Evolutionary conservation across 2,113 vertebrate genomes (phyloP), one percentile per base, ranked within the genome.

Genomic region (Campylomormyrus numenius): DNA sequence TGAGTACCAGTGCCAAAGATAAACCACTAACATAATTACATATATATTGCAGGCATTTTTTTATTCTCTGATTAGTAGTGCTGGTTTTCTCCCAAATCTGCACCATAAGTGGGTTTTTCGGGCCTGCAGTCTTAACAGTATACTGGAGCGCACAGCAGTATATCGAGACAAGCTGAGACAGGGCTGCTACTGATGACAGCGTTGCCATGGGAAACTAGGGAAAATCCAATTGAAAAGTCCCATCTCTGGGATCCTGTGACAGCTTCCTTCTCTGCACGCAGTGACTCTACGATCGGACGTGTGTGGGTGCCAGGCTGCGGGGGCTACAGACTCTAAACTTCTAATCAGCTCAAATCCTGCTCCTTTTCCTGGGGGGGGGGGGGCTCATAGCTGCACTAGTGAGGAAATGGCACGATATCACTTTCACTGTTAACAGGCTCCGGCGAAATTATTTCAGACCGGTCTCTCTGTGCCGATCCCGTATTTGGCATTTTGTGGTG

Each of bases 331-430:
- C 84, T 86, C 45, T 27, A 49, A 50, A 86, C 45, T 48, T 50
- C 84, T 86, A 86, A 86, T 86, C 84, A 86, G 84, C 84, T 86
- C 46, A 86, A 86, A 86, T 86, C 84, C 48, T 86, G 84, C 84
- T 86, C 48, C 84, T 24, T 86, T 52, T 87, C 52, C 86, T 35
- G 31, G 31, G n/a, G 6, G 27, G 31, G 31, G n/a, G 6, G 27
- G 13, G 7, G 31, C 31, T 35, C 85, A 87, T 48, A 35, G 48
- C 49, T 87, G 46, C 49, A 74, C 27, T 62, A 31, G 66, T 21
- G 83, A n/a, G 48, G 45, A 50, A 86, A 50, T 50, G 48, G 45
- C 13, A 27, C 24, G 13, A 50, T 50, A 86, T 49, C 84, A 50
- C 24, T n/a, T 31, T 86, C 84, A 27, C 84, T 86, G 50, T 53